Base-by-base conservation (phyloP, 2,888 invertebrate species). In the Syrista parreyssii region DNA sequence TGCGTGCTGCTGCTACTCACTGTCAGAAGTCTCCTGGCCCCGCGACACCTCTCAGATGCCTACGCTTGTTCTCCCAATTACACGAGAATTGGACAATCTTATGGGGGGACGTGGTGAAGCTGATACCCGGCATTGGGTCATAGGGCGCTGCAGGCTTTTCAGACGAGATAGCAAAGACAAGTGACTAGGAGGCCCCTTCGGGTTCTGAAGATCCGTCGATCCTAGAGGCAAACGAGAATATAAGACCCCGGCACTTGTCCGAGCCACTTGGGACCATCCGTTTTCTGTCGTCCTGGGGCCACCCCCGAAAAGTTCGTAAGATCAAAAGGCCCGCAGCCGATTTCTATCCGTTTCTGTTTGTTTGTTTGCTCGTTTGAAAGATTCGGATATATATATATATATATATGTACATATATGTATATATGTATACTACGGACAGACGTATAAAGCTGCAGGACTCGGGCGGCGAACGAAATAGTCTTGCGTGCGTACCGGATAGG, bases 281-380 rank as follows among this genome's bases (percentile, higher is more conserved):
- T 68, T 75, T 40, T 69, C 69, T 32, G 32, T 69, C 69, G 68
- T 12, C 11, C 35, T 75, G 75, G 77, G 77, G 75, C 82, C 85
- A 86, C 84, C 86, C 85, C 84, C 86, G 81, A 35, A 84, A 79
- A 84, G 74, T 78, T 82, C 79, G 40, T 76, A 75, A 82, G 84
- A 84, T 86, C 85, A 85, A 88, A 86, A 83, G 86, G 74, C 80
- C 86, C 86, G 82, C 73, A 78, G 81, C 80, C 78, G 74, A 74
- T 75, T 78, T 81, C 78, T 74, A 79, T 78, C 78, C 82, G 79
- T 77, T 78, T 80, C 75, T 87, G 87, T 86, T 88, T 87, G 87
- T 85, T 87, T 87, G 85, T 80, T 85, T 87, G 87, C 86, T 88
- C 88, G 85, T 86, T 85, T 84, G 84, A 81, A 83, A 77, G 73